Evolutionary conservation across 2,888 invertebrate genomes (phyloP).

Genomic region (Digitonthophagus gazella): DNA sequence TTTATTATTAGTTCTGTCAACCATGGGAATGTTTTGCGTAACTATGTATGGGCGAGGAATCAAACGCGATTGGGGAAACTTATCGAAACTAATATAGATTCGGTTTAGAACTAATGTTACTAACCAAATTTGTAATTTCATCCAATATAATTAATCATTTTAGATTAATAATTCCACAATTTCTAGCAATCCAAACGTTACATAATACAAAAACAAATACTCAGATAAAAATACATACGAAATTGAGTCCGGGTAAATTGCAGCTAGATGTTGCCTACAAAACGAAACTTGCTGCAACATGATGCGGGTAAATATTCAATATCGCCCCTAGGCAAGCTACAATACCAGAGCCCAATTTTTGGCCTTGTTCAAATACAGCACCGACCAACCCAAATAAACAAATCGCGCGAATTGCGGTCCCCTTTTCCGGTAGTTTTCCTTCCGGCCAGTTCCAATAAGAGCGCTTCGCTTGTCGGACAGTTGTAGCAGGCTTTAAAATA

Average conservation of each 20-base stretch:
- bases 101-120: background rate
- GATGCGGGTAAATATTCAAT: background rate
- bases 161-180: no score
- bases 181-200: no score
- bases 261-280: background rate
- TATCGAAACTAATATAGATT: background rate
- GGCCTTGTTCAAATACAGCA: background rate
- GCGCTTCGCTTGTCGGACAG: no score
- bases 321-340: background rate
- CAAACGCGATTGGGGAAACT: background rate
- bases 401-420: background rate
- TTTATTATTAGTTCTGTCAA: slow-evolving; percentile 17
- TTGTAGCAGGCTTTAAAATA: no score
- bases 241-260: no score
- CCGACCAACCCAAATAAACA: background rate
- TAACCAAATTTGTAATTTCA: background rate
- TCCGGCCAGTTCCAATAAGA: background rate
- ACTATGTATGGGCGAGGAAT: slow-evolving; percentile 1
- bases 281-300: background rate
- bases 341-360: background rate
- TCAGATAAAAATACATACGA: no score
- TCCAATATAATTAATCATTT: no score
- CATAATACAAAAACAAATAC: no score
- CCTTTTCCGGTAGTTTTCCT: background rate
- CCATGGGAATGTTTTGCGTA: slow-evolving; percentile 5